phyloP scores from a whole-genome alignment of 2,113 vertebrate genomes.

The Lophotis ruficrista region DNA sequence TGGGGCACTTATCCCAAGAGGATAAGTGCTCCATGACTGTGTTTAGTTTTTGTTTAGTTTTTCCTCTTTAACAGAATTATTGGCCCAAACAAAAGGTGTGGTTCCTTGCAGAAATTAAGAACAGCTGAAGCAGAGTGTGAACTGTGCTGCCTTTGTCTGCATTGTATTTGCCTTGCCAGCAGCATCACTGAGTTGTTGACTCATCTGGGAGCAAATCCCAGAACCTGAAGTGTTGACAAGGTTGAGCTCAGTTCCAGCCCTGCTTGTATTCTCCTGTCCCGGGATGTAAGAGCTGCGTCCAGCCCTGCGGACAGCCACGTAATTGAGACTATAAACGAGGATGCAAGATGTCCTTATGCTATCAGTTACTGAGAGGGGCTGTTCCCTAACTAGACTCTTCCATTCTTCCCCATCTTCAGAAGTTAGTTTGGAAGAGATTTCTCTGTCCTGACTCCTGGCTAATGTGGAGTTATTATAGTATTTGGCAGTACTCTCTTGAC shows the following conservation, averaged over 20 bases:
- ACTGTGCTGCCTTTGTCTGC: background rate
- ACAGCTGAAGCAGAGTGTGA: background rate
- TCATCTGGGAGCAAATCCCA: background rate
- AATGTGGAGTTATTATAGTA: background rate
- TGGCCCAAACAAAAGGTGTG: background rate
- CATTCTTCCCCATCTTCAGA: background rate
- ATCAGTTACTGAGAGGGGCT: background rate
- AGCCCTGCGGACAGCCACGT: accelerated
- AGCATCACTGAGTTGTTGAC: background rate
- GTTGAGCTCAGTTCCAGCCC: background rate
- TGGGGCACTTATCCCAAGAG: background rate
- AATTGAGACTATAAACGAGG: accelerated
- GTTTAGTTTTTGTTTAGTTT: background rate
- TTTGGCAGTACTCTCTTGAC: background rate
- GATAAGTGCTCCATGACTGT: background rate
- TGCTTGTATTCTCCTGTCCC: background rate
- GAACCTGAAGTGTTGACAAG: background rate
- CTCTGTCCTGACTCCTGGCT: background rate
- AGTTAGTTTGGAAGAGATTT: background rate
- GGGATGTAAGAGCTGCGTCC: background rate
- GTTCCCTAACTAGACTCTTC: background rate
- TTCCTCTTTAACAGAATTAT: background rate
- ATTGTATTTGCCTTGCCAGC: background rate
- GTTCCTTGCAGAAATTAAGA: background rate
- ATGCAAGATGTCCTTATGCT: background rate